Percentiles rank a stretch among this genome's conserved stretches.
Evolutionary conservation across 1,140 invertebrate species (phyloP).

Genomic region (Drepana arcuata): DNA sequence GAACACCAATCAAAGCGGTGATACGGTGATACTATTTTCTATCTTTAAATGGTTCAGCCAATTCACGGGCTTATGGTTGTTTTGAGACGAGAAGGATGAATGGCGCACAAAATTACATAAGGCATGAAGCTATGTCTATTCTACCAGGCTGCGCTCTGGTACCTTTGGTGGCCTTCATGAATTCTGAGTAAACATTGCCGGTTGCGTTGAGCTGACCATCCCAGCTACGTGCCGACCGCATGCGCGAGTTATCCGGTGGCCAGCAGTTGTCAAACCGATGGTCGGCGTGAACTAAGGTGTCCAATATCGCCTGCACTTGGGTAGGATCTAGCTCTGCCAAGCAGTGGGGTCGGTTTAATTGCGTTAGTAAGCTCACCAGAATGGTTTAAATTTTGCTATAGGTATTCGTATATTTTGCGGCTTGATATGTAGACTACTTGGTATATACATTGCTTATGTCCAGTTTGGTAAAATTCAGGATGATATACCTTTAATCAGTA

Average conservation of each 20-base stretch:
- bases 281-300: slow-evolving; percentile 42
- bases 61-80: too few species aligned
- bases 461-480: too few species aligned
- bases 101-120: too few species aligned
- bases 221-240: slow-evolving; percentile 34
- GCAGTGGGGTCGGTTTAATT: slow-evolving; percentile 41
- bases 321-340: slow-evolving; percentile 58
- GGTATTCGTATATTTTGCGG: too few species aligned
- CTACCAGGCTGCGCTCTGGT: slow-evolving; percentile 23
- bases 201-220: slow-evolving; percentile 46
- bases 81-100: too few species aligned
- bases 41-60: too few species aligned
- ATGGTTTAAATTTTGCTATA: too few species aligned
- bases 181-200: slow-evolving; percentile 43
- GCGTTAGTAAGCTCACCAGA: slow-evolving; percentile 54
- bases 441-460: too few species aligned
- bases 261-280: slow-evolving; percentile 50
- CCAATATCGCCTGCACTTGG: slow-evolving; percentile 56
- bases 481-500: too few species aligned
- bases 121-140: slow-evolving; percentile 18
- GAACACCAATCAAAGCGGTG: not conserved
- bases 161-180: slow-evolving; percentile 59
- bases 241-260: slow-evolving; percentile 38
- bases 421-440: too few species aligned
- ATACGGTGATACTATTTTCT: too few species aligned